Conservation (phyloP, 2,888 invertebrate genomes). For the Cylloceria caligata region DNA sequence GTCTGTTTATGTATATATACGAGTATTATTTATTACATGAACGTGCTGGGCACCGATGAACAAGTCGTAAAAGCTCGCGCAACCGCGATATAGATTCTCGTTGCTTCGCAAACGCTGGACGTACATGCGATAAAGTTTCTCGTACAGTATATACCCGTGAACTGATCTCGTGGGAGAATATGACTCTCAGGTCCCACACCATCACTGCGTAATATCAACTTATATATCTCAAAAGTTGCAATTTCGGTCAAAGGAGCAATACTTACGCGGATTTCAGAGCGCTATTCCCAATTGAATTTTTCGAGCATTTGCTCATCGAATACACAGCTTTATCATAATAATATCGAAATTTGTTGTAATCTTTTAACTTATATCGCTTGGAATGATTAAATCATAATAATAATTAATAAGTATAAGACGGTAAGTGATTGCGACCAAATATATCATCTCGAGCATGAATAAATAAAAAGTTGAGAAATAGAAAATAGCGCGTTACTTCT, state of each 20-base stretch:
- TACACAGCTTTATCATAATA: constrained; percentile 17
- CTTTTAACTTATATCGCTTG: constrained; percentile 3
- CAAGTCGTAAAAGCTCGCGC: constrained; percentile 46
- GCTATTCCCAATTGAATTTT: constrained; percentile 21
- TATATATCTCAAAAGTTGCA: constrained; percentile 29
- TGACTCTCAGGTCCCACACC: constrained; percentile 58
- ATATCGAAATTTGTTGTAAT: constrained; percentile 28
- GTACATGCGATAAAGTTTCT: constrained; percentile 47
- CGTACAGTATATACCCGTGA: constrained; percentile 40
- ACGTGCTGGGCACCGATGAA: constrained; percentile 31
- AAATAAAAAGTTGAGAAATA: background rate
- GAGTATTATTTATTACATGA: constrained; percentile 43
- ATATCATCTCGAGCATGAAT: background rate
- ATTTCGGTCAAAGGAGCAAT: constrained; percentile 7
- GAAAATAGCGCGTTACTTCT: too few species aligned
- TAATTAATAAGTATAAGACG: background rate
- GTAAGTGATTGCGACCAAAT: constrained; percentile 18
- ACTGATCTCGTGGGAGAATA: constrained; percentile 62
- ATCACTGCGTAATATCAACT: constrained; percentile 36
- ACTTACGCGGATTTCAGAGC: constrained; percentile 21
- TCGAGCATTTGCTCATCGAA: background rate
- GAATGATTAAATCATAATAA: background rate
- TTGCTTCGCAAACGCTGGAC: constrained; percentile 47
- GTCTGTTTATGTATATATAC: constrained; percentile 21
- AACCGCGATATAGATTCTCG: constrained; percentile 21